A percentile compares a stretch with the other conserved stretches of the same genome.
Conservation (phyloP, 2,888 invertebrate species). For the Coelogynopora nodosa region DNA sequence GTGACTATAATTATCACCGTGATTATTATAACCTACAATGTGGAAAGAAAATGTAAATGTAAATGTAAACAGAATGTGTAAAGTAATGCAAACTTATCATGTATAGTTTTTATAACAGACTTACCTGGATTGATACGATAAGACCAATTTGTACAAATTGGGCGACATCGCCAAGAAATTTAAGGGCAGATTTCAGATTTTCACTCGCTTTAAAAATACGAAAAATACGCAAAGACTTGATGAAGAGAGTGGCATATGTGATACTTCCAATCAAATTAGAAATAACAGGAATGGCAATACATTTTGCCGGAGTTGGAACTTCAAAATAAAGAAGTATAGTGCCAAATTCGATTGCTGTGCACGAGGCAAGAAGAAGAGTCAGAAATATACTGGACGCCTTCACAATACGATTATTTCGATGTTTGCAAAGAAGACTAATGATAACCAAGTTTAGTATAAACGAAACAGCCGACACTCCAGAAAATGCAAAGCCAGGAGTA, state of each 20-base stretch:
- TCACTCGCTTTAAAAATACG: neutral
- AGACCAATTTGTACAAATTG: neutral
- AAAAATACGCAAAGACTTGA: neutral
- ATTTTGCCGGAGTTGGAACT: neutral
- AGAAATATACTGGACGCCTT: neutral
- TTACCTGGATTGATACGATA: neutral
- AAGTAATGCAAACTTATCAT: too few relatives aligned
- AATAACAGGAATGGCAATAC: neutral
- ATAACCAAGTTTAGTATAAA: neutral
- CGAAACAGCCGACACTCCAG: neutral
- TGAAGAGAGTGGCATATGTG: neutral
- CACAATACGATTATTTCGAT: neutral
- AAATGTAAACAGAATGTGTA: too few relatives aligned
- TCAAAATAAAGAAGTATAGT: neutral
- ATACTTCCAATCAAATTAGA: neutral
- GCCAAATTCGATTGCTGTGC: neutral
- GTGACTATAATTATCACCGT: too few relatives aligned
- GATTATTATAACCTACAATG: too few relatives aligned
- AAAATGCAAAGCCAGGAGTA: neutral
- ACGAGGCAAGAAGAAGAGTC: neutral
- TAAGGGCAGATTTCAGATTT: neutral
- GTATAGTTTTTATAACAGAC: too few relatives aligned
- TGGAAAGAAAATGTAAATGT: too few relatives aligned
- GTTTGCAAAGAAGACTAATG: neutral
- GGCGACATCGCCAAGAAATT: neutral